Base-by-base conservation (phyloP, 2,888 invertebrate genomes). In the Limnephilus marmoratus region DNA sequence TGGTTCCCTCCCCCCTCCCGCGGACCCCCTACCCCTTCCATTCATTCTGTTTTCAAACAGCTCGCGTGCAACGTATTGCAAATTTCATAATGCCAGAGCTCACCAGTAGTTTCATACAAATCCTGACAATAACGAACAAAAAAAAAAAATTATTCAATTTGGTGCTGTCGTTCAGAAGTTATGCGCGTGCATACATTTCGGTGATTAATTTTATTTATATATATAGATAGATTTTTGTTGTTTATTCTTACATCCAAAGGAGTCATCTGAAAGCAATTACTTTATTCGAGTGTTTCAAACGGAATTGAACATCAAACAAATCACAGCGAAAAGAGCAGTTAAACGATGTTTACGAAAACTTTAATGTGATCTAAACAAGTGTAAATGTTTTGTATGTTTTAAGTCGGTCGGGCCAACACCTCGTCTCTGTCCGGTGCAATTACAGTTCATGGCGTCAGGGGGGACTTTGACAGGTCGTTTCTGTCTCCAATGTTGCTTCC, bases 341-440 rank as follows among this genome's bases (percentile, higher is more conserved):
- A 68, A 68, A n/a, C 68, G 24, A n/a, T 68, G 68, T 68, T 68
- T 82, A 82, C 34, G 13, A 18, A 82, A 82, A 15, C 82, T 34
- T 34, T 82, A 29, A 82, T 34, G 82, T 82, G 82, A 18, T 82
- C 13, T 34, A 82, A 82, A 85, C 37, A 82, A 82, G n/a, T 24
- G 53, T 45, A 49, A n/a, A 87, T 87, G 86, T 87, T 87, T 53
- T n/a, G 53, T 87, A 15, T 31, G 31, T 53, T 29, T 87, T 53
- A 24, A 53, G n/a, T 31, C 49, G 45, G n/a, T 31, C 87, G 29
- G n/a, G 15, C 18, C 31, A 53, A 87, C 87, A 87, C 87, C 87
- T 87, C 68, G 87, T 87, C 87, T 87, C 87, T 29, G 87, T 87
- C 87, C 87, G 31, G 87, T 29, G 18, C 87, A 87, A 87, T 87